Evolutionary conservation across 2,113 vertebrate species (phyloP), one percentile per base, ranked within the genome.

Genomic region (Todiramphus saurophagus): DNA sequence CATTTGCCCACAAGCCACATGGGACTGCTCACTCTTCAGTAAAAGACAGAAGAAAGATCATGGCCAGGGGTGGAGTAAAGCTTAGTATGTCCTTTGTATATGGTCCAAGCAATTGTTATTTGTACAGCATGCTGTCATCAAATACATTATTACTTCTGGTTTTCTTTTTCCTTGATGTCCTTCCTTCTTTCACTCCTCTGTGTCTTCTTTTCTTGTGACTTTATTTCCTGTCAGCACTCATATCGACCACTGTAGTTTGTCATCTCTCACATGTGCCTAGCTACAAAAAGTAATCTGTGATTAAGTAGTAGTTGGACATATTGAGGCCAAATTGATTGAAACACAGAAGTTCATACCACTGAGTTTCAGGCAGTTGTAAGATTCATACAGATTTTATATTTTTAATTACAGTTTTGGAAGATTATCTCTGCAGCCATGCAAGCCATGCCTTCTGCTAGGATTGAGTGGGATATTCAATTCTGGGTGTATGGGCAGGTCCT

Each of bases 21-120:
- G 13, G 17, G 27, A 31, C 7, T 67, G n/a, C 79, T 86, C 51
- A 44, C 24, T 69, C 0, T 0, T 66, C 2, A 1, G 55, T 60
- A 63, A 69, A 87, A 88, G 63, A 62, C 41, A 68, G 28, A 55
- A 78, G 43, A 82, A 11, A 43, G 21, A 25, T 77, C n/a, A 72
- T 1, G 16, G 44, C 13, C 24, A 62, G 25, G 7, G 10, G 5
- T 62, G 56, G 51, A 74, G 53, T 73, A 90, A 88, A 83, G 15
- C 16, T 44, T 56, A 60, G 59, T 7, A 37, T 62, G 12, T 66
- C 37, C 33, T 78, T 81, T 50, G 51, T 55, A 6, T n/a, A 24
- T 39, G 13, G 41, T 30, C 59, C 55, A 73, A 67, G 7, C 10
- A 73, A 50, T 30, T 73, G 39, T 56, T 55, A 37, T 31, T 70